Evolutionary conservation across 2,888 invertebrate genomes (phyloP).

Genomic region (Cynaeus angustus): DNA sequence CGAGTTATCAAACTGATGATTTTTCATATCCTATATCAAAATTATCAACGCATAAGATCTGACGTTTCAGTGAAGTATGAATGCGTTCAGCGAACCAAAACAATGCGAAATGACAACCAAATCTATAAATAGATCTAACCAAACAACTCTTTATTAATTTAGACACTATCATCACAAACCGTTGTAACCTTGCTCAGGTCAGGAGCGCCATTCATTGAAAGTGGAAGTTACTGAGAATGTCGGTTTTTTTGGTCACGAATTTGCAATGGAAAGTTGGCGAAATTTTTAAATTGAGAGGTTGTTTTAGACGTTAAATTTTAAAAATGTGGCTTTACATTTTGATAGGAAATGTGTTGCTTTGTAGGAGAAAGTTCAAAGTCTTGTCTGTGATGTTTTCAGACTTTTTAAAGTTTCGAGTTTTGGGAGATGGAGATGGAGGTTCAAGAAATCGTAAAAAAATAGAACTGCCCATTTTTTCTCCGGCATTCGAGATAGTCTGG

Average conservation of each 20-base stretch:
- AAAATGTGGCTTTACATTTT: no score
- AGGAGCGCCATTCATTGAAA: neutral
- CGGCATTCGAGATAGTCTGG: no score
- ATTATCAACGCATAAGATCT: neutral
- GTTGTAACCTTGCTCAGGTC: constrained; percentile 43
- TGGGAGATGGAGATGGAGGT: no score
- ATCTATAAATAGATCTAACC: constrained; percentile 41
- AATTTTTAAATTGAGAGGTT: no score
- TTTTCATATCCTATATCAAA: neutral
- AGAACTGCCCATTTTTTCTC: no score
- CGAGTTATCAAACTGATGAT: neutral
- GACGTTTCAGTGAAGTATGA: neutral
- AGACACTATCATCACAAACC: constrained; percentile 39
- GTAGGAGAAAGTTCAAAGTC: no score
- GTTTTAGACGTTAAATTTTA: no score
- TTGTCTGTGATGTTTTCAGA: no score
- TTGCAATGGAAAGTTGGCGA: neutral
- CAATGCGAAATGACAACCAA: constrained; percentile 16
- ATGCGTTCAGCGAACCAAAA: neutral
- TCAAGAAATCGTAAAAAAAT: no score
- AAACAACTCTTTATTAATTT: constrained; percentile 35
- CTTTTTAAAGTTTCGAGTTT: no score
- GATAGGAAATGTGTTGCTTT: no score
- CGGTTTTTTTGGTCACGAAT: neutral
- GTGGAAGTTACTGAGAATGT: neutral